A percentile compares a stretch with the other conserved stretches of the same genome.
Evolutionary conservation across 1,140 invertebrate genomes (phyloP).

Genomic region (Cardiocondyla obscurior): DNA sequence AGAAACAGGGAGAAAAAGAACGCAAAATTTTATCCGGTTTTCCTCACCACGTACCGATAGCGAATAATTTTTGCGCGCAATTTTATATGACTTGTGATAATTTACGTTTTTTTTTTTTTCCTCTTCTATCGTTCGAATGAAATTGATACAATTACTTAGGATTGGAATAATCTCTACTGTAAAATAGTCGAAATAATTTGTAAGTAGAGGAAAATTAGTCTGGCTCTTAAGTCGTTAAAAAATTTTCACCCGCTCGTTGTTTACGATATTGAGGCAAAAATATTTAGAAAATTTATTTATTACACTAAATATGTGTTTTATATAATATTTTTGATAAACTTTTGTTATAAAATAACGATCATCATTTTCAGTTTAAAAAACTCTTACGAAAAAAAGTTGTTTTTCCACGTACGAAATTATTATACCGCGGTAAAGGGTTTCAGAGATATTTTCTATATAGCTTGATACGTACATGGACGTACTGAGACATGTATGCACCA

Average conservation of each 20-base stretch:
- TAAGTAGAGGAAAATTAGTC: neutral
- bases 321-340: neutral
- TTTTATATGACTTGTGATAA: neutral
- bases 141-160: neutral
- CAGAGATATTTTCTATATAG: neutral
- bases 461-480: neutral
- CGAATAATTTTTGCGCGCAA: conserved; percentile 8
- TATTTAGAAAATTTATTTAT: neutral
- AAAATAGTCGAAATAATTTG: neutral
- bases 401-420: neutral
- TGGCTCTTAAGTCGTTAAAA: neutral
- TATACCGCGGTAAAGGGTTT: neutral
- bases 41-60: neutral
- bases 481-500: neutral
- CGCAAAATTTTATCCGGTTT: conserved; percentile 28
- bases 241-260: neutral
- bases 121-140: neutral
- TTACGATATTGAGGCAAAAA: neutral
- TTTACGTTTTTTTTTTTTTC: neutral
- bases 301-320: neutral
- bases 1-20: neutral
- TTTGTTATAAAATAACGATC: neutral
- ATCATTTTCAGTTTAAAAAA: neutral
- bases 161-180: neutral
- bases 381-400: neutral